Evolutionary conservation across 2,113 vertebrate species (phyloP).

Genomic region (Galeopterus variegatus): DNA sequence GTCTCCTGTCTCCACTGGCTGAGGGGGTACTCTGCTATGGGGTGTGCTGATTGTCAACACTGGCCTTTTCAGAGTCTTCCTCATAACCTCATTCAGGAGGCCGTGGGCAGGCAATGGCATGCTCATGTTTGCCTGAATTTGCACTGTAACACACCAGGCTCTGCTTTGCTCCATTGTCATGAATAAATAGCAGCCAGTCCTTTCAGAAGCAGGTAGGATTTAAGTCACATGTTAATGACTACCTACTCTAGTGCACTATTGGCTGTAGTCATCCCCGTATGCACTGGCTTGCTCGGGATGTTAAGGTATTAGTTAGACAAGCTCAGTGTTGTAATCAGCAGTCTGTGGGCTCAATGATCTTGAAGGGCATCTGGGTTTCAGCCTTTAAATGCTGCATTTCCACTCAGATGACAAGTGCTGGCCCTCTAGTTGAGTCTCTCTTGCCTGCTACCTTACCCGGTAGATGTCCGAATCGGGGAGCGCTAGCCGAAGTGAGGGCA

Average conservation of each 20-base stretch:
- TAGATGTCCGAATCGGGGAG: neutral
- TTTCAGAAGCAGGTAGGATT: neutral
- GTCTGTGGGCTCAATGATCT: neutral
- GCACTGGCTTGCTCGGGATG: neutral
- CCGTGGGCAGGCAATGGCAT: neutral
- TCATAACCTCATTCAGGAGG: neutral
- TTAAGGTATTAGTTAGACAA: neutral
- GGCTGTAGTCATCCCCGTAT: neutral
- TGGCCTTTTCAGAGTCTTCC: neutral
- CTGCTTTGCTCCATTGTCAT: neutral
- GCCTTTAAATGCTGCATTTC: neutral
- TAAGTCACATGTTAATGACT: neutral
- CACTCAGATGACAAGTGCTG: rapidly evolving
- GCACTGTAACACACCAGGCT: neutral
- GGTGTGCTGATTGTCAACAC: too few species aligned
- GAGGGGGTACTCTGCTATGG: neutral
- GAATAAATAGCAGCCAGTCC: neutral
- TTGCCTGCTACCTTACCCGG: too few species aligned
- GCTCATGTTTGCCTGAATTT: neutral
- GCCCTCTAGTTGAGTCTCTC: neutral
- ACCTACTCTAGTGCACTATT: neutral
- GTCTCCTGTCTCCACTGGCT: neutral
- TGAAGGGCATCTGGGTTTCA: neutral
- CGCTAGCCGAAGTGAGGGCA: rapidly evolving
- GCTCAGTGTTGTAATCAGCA: neutral